phyloP scores from a whole-genome alignment of 2,888 invertebrate genomes.

The Eurytoma adleriae region DNA sequence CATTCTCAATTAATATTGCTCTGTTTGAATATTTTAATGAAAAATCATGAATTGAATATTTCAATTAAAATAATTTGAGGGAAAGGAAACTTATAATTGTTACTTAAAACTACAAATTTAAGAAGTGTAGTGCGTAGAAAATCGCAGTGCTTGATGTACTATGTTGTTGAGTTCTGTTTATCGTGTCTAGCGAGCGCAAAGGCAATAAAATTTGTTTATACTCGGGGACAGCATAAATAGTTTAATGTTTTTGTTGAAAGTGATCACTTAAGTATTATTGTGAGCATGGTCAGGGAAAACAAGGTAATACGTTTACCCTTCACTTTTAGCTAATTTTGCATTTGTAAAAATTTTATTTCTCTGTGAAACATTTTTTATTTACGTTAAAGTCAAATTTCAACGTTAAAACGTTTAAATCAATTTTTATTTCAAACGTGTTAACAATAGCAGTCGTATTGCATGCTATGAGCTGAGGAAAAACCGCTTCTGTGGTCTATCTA shows the following conservation, averaged over 20 bases:
- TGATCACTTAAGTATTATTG: slow-evolving; percentile 3
- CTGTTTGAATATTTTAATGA: no score
- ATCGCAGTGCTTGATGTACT: no score
- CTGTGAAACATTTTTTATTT: neutral
- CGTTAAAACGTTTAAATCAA: slow-evolving; percentile 1
- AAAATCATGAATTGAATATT: no score
- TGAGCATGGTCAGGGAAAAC: neutral
- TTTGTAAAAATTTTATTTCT: neutral
- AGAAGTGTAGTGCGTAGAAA: no score
- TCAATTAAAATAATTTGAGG: no score
- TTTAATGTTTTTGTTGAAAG: slow-evolving; percentile 9
- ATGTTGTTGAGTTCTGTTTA: neutral
- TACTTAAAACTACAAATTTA: no score
- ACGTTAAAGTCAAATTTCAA: no score
- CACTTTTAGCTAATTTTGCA: neutral
- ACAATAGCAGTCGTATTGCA: neutral
- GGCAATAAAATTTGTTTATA: slow-evolving; percentile 38
- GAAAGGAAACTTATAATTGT: no score
- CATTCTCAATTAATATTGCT: no score
- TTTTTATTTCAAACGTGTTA: slow-evolving; percentile 7
- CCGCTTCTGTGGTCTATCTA: neutral
- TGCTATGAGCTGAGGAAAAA: neutral
- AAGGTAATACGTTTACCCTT: neutral
- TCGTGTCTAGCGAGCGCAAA: neutral
- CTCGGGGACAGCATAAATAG: slow-evolving; percentile 21